Percentiles rank a stretch among this genome's conserved stretches.
These are phyloP conservation scores for Platysternon megacephalum DNA, from an alignment of 2,113 vertebrate genomes.

Conservation along the genomic window DNA sequence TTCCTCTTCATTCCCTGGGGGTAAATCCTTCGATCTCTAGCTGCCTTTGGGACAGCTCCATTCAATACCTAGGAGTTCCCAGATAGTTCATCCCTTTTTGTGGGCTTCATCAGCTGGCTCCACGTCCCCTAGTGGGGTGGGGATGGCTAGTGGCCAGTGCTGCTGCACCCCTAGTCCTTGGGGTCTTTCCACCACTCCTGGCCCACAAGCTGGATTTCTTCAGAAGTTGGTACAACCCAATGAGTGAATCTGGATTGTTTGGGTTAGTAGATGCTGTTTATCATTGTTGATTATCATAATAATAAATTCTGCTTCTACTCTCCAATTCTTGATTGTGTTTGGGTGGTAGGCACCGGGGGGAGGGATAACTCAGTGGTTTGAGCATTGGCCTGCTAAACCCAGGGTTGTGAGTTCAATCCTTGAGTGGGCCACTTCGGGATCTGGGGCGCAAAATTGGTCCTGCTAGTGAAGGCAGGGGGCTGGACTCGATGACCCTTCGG, in stretches of 20 bases:
- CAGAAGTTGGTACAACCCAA: conserved; percentile 47
- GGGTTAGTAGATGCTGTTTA: conserved; percentile 47
- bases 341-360: too few species aligned
- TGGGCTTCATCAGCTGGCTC: conserved; percentile 19
- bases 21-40: neutral
- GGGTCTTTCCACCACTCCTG: conserved; percentile 26
- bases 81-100: neutral
- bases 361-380: too few species aligned
- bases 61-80: neutral
- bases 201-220: conserved; percentile 43
- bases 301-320: conserved; percentile 34
- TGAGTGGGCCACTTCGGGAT: too few species aligned
- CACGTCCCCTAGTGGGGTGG: neutral
- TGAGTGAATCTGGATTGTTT: conserved; percentile 62
- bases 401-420: too few species aligned
- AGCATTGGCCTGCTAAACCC: too few species aligned
- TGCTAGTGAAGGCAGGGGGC: too few species aligned
- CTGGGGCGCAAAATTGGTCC: too few species aligned
- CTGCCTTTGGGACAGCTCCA: neutral
- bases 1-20: neutral
- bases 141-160: neutral
- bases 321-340: neutral
- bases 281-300: conserved; percentile 17
- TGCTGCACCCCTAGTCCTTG: conserved; percentile 42
- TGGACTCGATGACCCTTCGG: too few species aligned